A percentile compares a stretch with the other conserved stretches of the same genome.
Evolutionary conservation across 2,888 invertebrate genomes (phyloP).

Genomic region (Eledone cirrhosa): DNA sequence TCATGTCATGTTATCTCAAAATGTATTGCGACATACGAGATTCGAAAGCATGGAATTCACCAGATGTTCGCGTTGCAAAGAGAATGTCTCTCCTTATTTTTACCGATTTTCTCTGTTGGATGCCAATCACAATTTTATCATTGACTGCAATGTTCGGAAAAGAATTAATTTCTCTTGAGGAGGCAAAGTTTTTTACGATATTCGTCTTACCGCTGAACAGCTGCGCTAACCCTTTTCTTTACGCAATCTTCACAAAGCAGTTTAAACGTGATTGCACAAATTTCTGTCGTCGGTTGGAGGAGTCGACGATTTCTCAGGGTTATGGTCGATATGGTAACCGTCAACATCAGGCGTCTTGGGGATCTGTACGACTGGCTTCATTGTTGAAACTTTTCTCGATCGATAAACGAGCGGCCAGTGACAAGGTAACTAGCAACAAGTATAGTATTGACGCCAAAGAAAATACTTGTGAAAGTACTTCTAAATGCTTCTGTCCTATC

Average conservation of each 20-base stretch:
- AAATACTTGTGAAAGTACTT: not conserved
- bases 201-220: slow-evolving; percentile 95
- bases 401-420: slow-evolving; percentile 46
- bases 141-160: slow-evolving; percentile 91
- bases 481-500: slow-evolving; percentile 8
- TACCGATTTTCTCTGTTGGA: slow-evolving; percentile 98
- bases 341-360: slow-evolving; percentile 44
- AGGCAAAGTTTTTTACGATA: slow-evolving; percentile 93
- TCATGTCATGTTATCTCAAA: slow-evolving; percentile 94
- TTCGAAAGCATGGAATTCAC: slow-evolving; percentile 93
- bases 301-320: slow-evolving; percentile 57
- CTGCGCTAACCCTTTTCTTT: slow-evolving; percentile 97
- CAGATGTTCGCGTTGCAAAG: slow-evolving; percentile 94
- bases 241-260: slow-evolving; percentile 96
- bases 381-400: slow-evolving; percentile 43
- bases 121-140: slow-evolving; percentile 95
- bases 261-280: slow-evolving; percentile 97
- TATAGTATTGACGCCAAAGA: not conserved
- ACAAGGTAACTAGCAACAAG: slow-evolving; percentile 36
- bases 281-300: slow-evolving; percentile 95
- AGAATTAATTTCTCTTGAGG: slow-evolving; percentile 89
- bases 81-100: slow-evolving; percentile 96
- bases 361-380: slow-evolving; percentile 43
- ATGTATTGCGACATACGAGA: slow-evolving; percentile 99
- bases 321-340: slow-evolving; percentile 52